phyloP scores from a whole-genome alignment of 2,888 invertebrate genomes.

The Dusona sp. region DNA sequence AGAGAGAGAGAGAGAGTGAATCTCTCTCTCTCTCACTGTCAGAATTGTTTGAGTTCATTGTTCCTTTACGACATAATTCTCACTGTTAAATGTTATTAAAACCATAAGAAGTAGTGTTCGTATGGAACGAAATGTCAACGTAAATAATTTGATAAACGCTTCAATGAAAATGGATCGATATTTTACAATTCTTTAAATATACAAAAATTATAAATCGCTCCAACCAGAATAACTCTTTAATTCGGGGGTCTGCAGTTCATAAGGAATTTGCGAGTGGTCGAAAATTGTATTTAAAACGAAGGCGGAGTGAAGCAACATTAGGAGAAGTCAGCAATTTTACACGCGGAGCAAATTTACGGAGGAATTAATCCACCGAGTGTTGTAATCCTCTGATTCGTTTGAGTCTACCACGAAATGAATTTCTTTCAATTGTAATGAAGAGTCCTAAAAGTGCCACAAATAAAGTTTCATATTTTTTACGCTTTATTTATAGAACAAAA shows the following conservation, averaged over 20 bases:
- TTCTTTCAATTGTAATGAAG: background rate
- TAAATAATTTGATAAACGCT: background rate
- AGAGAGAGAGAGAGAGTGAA: background rate
- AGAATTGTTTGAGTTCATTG: conserved; percentile 8
- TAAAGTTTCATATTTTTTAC: background rate
- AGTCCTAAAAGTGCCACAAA: too few species aligned
- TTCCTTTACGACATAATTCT: conserved; percentile 10
- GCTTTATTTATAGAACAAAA: background rate
- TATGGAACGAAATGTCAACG: background rate
- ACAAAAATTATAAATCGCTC: background rate
- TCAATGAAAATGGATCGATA: background rate
- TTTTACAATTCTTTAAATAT: background rate
- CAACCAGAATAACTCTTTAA: conserved; percentile 5
- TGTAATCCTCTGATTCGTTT: background rate
- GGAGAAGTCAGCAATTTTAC: conserved; percentile 3
- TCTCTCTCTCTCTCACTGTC: background rate
- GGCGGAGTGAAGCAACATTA: background rate
- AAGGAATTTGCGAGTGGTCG: conserved; percentile 57
- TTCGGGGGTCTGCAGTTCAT: background rate
- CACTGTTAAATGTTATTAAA: background rate
- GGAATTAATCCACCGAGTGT: background rate
- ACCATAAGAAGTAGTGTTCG: background rate
- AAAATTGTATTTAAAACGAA: conserved; percentile 22
- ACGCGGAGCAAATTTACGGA: too few species aligned
- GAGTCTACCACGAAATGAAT: background rate